Base-by-base conservation (phyloP, 2,113 vertebrate genomes). In the Ondatra zibethicus region DNA sequence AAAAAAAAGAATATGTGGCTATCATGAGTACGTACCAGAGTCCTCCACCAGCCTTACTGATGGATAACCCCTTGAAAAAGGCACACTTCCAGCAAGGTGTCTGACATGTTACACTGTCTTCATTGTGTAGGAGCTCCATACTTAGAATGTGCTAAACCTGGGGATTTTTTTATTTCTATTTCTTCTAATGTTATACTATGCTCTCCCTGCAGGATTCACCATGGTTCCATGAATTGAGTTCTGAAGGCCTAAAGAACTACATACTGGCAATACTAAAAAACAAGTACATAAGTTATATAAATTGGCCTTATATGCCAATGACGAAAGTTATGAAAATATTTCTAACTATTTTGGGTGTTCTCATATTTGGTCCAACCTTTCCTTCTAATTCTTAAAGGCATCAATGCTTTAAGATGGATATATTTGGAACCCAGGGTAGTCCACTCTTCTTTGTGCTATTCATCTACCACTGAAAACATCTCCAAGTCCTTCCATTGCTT, bases 201-300 rank as follows among this genome's bases (percentile, higher is more conserved):
- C 50, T 36, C 52, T 92, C 39, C 23, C 13, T 80, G 17, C 1
- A 52, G 68, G 78, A 82, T 92, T 77, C 65, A 88, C 29, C 31
- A 12, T 0, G 33, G 33, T 39, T 31, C 21, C 39, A 63, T 19
- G 77, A 61, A 80, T 25, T 88, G 81, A 73, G 3, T 80, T 95
- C 23, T 29, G 47, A 93, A 92, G 65, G 25, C 31, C 39, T 9
- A 45, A 50, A 77, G 65, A 92, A 91, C n/a, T 70, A 97, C 84
- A 7, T 27, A 52, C 55, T 11, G 0, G 9, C 68, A 73, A 33
- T 31, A 10, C 21, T 72, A 72, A 91, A 86, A 86, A 85, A 39
- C 1, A 17, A 85, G 47, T 50, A 58, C 45, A 52, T 11, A 82
- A 91, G 86, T 45, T 33, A 47, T 23, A 45, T 12, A 80, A 90